Evolutionary conservation across 2,113 vertebrate genomes (phyloP), one percentile per base, ranked within the genome.

Genomic region (Sander lucioperca): DNA sequence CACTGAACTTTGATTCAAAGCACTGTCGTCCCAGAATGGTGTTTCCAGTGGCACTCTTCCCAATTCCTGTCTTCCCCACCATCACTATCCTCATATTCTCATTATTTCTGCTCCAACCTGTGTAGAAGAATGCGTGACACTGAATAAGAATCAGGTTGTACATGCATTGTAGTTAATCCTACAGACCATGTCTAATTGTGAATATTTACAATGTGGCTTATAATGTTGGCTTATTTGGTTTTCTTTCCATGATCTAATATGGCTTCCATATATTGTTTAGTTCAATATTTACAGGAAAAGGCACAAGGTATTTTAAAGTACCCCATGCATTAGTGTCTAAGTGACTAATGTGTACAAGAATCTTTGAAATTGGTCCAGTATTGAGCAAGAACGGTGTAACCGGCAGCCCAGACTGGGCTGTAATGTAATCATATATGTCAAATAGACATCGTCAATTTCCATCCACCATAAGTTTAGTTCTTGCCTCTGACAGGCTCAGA

Each of bases 41-140:
- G 64, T 82, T 82, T 54, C 64, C 71, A 23, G 72, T 43, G 23
- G 63, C 56, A 3, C 72, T 82, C 56, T 75, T 82, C 14, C 79
- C 79, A 39, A 0, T 36, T 2, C 79, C 79, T 2, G 62, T 67
- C 71, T 45, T 72, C 51, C 79, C 79, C 56, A 75, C 18, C 43
- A 82, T 4, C 33, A 82, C 72, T 0, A 82, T 62, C 30, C 79
- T 59, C 27, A 82, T 18, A 12, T 45, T 58, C 30, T 61, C 12
- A 0, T 53, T n/a, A 5, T 79, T 63, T 53, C 13, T 53, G 21
- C 1, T 51, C 5, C 13, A 6, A 27, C 64, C 45, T 66, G 64
- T 48, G 45, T 48, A 48, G 64, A 48, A 19, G 2, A 69, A 15
- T 43, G 58, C 6, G 23, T 11, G 33, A 63, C 19, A 62, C 5